These are phyloP conservation scores for Cranoglanis bouderius DNA, from an alignment of 2,113 vertebrate species.

Conservation along the genomic window DNA sequence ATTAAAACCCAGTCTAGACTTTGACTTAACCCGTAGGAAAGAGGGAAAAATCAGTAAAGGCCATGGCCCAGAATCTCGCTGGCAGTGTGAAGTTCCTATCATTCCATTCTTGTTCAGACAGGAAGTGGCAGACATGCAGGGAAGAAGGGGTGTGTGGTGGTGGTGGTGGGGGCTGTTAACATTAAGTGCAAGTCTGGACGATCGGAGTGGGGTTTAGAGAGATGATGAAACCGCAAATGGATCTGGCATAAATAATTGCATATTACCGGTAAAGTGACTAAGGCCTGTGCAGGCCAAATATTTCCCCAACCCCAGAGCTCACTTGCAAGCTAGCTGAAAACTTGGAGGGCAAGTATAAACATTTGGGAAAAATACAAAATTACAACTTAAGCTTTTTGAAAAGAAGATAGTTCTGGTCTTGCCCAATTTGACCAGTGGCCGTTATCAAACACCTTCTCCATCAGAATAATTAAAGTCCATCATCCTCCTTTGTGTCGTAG, in stretches of 20 bases:
- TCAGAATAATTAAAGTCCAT: slow-evolving; percentile 51
- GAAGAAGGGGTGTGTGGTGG: slow-evolving; percentile 40
- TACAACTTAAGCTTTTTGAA: background rate
- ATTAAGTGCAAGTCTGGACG: slow-evolving; percentile 60
- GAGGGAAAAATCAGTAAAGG: slow-evolving; percentile 46
- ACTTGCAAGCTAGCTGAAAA: slow-evolving; percentile 3
- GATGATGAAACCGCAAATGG: slow-evolving; percentile 49
- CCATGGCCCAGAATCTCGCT: slow-evolving; percentile 44
- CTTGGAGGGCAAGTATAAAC: background rate
- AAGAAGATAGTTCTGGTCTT: slow-evolving; percentile 2
- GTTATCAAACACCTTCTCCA: slow-evolving; percentile 25
- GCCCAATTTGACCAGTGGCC: background rate
- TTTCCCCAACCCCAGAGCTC: slow-evolving; percentile 24
- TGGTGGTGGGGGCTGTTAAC: slow-evolving; percentile 52
- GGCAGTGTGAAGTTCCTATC: slow-evolving; percentile 70
- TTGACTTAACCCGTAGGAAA: slow-evolving; percentile 66
- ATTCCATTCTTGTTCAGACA: slow-evolving; percentile 76
- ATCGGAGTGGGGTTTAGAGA: slow-evolving; percentile 47
- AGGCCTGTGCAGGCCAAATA: slow-evolving; percentile 25
- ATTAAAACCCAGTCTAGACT: slow-evolving; percentile 80
- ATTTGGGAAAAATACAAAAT: slow-evolving; percentile 8
- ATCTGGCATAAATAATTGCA: slow-evolving; percentile 49
- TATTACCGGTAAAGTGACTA: slow-evolving; percentile 50
- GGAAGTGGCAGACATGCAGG: slow-evolving; percentile 65
- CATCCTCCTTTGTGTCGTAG: slow-evolving; percentile 42